Evolutionary conservation across 2,888 invertebrate genomes (phyloP).

Genomic region (Colletes collaris): DNA sequence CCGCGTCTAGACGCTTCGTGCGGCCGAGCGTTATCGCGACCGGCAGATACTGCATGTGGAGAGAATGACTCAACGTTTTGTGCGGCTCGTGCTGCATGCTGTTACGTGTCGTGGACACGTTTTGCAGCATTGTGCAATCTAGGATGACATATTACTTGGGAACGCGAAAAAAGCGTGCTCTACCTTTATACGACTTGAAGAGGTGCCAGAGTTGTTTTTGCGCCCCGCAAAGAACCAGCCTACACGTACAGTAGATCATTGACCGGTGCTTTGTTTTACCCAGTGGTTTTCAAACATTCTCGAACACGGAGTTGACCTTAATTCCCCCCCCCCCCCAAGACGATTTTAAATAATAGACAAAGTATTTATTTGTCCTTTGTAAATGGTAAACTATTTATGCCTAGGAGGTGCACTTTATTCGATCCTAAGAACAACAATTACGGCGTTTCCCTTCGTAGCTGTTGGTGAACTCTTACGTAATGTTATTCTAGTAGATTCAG

Average conservation of each 20-base stretch:
- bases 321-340: too few relatives aligned
- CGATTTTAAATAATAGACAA: too few relatives aligned
- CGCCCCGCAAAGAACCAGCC: background rate
- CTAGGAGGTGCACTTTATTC: too few relatives aligned
- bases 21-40: slow-evolving; percentile 51
- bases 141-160: slow-evolving; percentile 59
- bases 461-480: too few relatives aligned
- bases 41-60: slow-evolving; percentile 57
- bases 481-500: too few relatives aligned
- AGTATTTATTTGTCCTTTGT: too few relatives aligned
- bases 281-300: too few relatives aligned
- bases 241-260: background rate
- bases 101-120: slow-evolving; percentile 56
- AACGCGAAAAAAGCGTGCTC: slow-evolving; percentile 46
- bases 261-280: slow-evolving; percentile 4
- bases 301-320: too few relatives aligned
- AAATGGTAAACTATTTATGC: too few relatives aligned
- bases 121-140: slow-evolving; percentile 56
- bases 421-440: too few relatives aligned
- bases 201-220: slow-evolving; percentile 20
- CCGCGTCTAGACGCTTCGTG: slow-evolving; percentile 68
- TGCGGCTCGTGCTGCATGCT: slow-evolving; percentile 38
- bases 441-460: too few relatives aligned
- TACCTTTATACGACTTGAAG: slow-evolving; percentile 38
- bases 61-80: slow-evolving; percentile 65